Evolutionary conservation across 2,113 vertebrate species (phyloP).

Genomic region (Anthoscopus minutus): DNA sequence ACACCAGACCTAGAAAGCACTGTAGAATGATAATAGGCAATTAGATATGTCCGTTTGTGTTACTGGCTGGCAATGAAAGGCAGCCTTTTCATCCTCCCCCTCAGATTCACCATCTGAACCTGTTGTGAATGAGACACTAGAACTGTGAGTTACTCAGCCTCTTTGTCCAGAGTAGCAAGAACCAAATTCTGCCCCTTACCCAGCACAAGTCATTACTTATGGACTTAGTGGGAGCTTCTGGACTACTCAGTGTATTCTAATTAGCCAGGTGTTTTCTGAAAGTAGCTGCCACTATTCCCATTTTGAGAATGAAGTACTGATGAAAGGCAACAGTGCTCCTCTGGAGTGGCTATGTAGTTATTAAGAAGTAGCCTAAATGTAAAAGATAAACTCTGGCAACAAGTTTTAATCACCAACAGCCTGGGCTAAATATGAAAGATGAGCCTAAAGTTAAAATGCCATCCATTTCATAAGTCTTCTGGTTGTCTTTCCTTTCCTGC

Average conservation of each 20-base stretch:
- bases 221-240: background rate
- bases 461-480: background rate
- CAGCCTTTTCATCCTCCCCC: background rate
- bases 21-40: background rate
- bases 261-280: background rate
- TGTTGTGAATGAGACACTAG: background rate
- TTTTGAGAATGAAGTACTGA: background rate
- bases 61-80: background rate
- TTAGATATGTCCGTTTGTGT: background rate
- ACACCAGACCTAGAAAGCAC: background rate
- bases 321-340: background rate
- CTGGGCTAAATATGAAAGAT: background rate
- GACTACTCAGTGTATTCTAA: background rate
- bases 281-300: background rate
- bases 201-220: background rate
- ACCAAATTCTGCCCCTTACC: background rate
- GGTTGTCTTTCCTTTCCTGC: background rate
- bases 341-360: background rate
- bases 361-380: background rate
- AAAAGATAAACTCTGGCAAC: background rate
- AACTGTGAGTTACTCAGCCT: background rate
- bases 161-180: background rate
- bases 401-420: background rate
- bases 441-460: background rate
- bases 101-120: background rate